Evolutionary conservation across 2,888 invertebrate species (phyloP).

Genomic region (Dasypogon diadema): DNA sequence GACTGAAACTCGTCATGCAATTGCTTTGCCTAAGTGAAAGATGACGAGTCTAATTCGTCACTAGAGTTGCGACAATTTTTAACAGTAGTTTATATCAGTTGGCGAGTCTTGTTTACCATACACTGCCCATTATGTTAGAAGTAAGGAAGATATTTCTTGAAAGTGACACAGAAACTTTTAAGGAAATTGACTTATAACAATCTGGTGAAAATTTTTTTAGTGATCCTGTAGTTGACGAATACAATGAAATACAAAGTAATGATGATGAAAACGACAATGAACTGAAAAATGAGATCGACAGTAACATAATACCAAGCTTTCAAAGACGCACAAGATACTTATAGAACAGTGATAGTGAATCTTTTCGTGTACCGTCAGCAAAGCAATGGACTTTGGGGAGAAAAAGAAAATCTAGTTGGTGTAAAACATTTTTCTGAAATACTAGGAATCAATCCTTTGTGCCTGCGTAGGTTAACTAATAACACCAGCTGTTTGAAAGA

Average conservation of each 20-base stretch:
- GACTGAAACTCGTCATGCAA: not conserved
- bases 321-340: slow-evolving; percentile 2
- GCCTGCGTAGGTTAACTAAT: not conserved
- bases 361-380: not conserved
- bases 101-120: not conserved
- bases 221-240: not conserved
- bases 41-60: not conserved
- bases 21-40: not conserved
- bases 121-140: slow-evolving; percentile 1
- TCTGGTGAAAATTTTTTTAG: slow-evolving; percentile 1
- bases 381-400: not conserved
- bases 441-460: slow-evolving; percentile 7
- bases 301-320: not conserved
- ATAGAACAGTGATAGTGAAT: slow-evolving; percentile 16
- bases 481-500: not conserved
- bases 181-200: not conserved
- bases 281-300: slow-evolving; percentile 1
- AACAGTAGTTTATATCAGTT: not conserved
- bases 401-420: slow-evolving; percentile 13
- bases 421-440: slow-evolving; percentile 15
- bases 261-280: not conserved
- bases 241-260: not conserved
- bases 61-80: not conserved
- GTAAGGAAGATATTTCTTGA: slow-evolving; percentile 9
- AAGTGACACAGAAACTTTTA: slow-evolving; percentile 3